Evolutionary conservation across 2,113 vertebrate genomes (phyloP).

Genomic region (Muntiacus muntjak): DNA sequence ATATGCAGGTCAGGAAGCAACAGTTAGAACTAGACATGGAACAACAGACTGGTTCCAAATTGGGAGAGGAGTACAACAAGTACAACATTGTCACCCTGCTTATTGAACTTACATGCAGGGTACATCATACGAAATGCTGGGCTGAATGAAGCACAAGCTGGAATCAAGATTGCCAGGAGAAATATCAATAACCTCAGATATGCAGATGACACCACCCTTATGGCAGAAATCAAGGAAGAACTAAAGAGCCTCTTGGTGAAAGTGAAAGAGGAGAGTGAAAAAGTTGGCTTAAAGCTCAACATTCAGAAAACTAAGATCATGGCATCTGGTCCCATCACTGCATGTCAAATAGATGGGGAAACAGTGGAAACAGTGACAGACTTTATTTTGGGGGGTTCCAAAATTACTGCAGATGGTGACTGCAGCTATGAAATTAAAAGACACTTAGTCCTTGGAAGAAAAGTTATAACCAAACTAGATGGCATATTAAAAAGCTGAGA

Average conservation of each 20-base stretch:
- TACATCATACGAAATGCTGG: not conserved
- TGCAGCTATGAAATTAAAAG: not conserved
- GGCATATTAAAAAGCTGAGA: not conserved
- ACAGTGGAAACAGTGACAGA: not conserved
- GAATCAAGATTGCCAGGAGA: not conserved
- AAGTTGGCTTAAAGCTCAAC: not conserved
- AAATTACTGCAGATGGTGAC: not conserved
- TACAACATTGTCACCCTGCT: not conserved
- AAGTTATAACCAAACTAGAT: not conserved
- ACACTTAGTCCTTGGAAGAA: not conserved
- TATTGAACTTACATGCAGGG: not conserved
- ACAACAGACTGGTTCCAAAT: not conserved
- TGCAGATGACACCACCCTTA: not conserved
- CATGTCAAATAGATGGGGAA: not conserved
- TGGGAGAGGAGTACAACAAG: rapidly evolving
- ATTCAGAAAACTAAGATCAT: not conserved
- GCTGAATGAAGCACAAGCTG: not conserved
- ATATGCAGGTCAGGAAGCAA: not conserved
- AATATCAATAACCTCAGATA: not conserved
- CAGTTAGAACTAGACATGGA: not conserved
- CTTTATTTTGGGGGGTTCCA: not conserved
- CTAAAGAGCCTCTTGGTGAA: not conserved
- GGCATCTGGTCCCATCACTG: not conserved
- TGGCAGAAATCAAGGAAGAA: not conserved
- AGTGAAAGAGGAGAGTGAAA: not conserved